Evolutionary conservation across 2,888 invertebrate genomes (phyloP).

Genomic region (Beris chalybata): DNA sequence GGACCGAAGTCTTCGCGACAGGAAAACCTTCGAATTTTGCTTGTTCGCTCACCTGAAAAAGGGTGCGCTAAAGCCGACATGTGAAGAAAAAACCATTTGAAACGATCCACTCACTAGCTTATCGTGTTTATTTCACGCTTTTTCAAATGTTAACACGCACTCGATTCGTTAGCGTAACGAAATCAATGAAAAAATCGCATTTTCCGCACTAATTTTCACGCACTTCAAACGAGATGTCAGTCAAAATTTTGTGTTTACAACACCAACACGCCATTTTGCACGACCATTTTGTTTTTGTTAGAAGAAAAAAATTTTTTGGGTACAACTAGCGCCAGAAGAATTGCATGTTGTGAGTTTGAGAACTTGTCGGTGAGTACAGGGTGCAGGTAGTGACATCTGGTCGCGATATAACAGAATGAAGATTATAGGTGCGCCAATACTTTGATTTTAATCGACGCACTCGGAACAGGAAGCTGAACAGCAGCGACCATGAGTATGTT

Average conservation of each 20-base stretch:
- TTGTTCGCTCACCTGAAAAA: conserved; percentile 42
- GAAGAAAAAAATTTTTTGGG: no score
- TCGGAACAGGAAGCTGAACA: no score
- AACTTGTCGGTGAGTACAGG: not conserved
- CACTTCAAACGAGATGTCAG: conserved; percentile 11
- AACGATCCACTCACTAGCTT: conserved; percentile 3
- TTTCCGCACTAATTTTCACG: not conserved
- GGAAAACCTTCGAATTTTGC: no score
- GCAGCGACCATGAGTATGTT: no score
- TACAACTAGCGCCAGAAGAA: not conserved
- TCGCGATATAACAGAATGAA: not conserved
- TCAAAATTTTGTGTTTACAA: conserved; percentile 28
- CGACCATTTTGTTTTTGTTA: conserved; percentile 29
- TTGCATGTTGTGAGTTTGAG: not conserved
- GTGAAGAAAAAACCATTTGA: conserved; percentile 43
- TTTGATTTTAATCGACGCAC: no score
- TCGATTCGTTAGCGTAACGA: not conserved
- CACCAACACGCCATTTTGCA: conserved; percentile 26
- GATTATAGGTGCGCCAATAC: no score
- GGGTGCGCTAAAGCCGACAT: conserved; percentile 45
- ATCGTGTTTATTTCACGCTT: not conserved
- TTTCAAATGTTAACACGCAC: not conserved
- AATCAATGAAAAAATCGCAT: not conserved
- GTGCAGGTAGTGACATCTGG: not conserved
- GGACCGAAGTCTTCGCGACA: no score